Evolutionary conservation across 2,888 invertebrate genomes (phyloP).

Genomic region (Ctenicera cuprea): DNA sequence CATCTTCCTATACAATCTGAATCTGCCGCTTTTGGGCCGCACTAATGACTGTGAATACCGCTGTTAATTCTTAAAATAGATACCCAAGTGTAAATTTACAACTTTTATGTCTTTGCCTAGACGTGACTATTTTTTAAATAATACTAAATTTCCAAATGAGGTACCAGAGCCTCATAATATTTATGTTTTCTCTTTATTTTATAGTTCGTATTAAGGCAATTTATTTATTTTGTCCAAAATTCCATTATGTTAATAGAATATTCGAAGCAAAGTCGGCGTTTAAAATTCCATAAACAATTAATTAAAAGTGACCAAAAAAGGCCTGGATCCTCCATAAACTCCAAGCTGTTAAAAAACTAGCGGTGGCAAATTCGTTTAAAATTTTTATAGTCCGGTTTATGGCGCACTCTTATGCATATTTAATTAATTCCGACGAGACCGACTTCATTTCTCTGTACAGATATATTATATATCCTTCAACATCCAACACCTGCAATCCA

Average conservation of each 20-base stretch:
- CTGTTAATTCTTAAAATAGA: no score
- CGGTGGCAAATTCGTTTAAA: constrained; percentile 41
- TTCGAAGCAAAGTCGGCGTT: constrained; percentile 29
- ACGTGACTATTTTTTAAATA: not conserved
- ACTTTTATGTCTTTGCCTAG: constrained; percentile 25
- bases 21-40: no score
- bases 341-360: constrained; percentile 28
- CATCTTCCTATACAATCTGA: no score
- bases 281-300: constrained; percentile 45
- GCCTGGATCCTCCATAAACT: constrained; percentile 29
- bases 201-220: constrained; percentile 29
- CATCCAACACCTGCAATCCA: constrained; percentile 41
- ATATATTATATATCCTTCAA: constrained; percentile 10
- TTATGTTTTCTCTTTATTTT: constrained; percentile 34
- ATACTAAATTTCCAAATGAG: constrained; percentile 39
- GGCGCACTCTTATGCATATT: constrained; percentile 28
- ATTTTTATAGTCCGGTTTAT: constrained; percentile 38
- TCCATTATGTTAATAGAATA: constrained; percentile 38
- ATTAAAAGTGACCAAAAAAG: constrained; percentile 37
- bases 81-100: no score
- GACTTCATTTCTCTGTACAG: constrained; percentile 4
- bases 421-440: constrained; percentile 31
- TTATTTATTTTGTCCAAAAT: constrained; percentile 32
- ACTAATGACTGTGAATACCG: no score
- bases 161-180: constrained; percentile 21